A percentile compares a stretch with the other conserved stretches of the same genome.
Evolutionary conservation across 2,888 invertebrate genomes (phyloP).

Genomic region (Scelioninae gen. 1): DNA sequence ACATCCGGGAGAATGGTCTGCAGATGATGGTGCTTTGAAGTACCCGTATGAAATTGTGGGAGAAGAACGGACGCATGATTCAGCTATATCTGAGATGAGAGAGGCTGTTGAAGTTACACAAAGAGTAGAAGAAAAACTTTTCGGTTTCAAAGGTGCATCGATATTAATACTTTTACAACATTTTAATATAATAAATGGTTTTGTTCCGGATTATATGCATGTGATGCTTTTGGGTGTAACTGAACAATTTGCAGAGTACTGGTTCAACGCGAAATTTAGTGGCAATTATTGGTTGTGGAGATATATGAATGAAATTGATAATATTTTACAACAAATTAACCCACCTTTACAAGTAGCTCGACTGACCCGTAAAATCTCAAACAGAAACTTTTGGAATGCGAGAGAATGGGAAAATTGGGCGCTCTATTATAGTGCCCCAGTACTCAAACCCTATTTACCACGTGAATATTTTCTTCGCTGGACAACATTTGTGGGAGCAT

Average conservation of each 20-base stretch:
- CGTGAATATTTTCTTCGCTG: no score
- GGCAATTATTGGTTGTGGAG: background rate
- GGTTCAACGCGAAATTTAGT: conserved; percentile 45
- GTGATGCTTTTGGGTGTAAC: conserved; percentile 57
- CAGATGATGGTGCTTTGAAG: conserved; percentile 14
- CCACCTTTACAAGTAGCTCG: no score
- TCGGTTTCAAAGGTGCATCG: conserved; percentile 34
- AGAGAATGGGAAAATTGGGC: no score
- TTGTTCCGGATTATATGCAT: conserved; percentile 67
- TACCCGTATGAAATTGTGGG: conserved; percentile 31
- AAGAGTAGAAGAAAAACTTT: conserved; percentile 25
- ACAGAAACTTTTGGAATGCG: no score
- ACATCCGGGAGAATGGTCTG: conserved; percentile 33
- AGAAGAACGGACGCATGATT: conserved; percentile 18
- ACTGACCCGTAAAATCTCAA: no score
- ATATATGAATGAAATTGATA: conserved; percentile 7
- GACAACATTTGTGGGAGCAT: no score
- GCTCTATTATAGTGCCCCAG: no score
- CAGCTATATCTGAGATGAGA: conserved; percentile 20
- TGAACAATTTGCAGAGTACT: conserved; percentile 60
- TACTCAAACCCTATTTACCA: no score
- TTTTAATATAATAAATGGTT: conserved; percentile 65
- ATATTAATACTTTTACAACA: conserved; percentile 33
- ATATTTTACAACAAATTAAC: conserved; percentile 11
- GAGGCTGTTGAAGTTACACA: conserved; percentile 20